Conservation (phyloP, 2,113 vertebrate genomes). For the Tympanuchus pallidicinctus region DNA sequence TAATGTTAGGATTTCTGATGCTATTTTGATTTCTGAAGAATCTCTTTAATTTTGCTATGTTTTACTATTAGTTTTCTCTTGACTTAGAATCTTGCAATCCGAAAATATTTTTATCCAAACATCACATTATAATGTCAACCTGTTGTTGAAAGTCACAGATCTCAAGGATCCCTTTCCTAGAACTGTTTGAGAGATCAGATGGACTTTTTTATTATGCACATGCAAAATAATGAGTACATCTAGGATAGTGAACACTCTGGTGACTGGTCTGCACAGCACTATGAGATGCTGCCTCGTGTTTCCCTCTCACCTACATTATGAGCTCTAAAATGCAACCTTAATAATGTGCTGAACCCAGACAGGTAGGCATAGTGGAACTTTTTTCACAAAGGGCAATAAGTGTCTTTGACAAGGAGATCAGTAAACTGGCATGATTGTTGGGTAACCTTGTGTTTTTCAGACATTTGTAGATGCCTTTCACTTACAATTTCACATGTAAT, state of each 20-base stretch:
- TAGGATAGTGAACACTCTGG: not conserved
- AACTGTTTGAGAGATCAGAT: not conserved
- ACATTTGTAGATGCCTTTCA: not conserved
- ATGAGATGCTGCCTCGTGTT: not conserved
- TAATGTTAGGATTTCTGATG: not conserved
- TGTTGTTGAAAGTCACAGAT: not conserved
- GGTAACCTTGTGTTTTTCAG: not conserved
- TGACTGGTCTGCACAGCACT: not conserved
- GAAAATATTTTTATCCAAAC: not conserved
- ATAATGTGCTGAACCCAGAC: not conserved
- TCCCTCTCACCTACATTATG: not conserved
- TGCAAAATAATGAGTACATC: not conserved
- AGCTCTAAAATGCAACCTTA: not conserved
- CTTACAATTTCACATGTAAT: slow-evolving; percentile 1
- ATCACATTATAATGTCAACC: not conserved
- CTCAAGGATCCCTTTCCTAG: not conserved
- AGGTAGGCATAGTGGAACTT: not conserved
- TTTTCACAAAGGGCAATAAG: not conserved
- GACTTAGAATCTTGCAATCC: not conserved
- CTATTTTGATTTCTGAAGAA: not conserved
- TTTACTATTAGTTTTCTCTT: not conserved
- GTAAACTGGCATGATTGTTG: not conserved
- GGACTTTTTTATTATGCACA: not conserved
- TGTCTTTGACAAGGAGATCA: not conserved
- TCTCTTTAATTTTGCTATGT: not conserved